phyloP scores from a whole-genome alignment of 2,888 invertebrate genomes.

The Chydorus sphaericus region DNA sequence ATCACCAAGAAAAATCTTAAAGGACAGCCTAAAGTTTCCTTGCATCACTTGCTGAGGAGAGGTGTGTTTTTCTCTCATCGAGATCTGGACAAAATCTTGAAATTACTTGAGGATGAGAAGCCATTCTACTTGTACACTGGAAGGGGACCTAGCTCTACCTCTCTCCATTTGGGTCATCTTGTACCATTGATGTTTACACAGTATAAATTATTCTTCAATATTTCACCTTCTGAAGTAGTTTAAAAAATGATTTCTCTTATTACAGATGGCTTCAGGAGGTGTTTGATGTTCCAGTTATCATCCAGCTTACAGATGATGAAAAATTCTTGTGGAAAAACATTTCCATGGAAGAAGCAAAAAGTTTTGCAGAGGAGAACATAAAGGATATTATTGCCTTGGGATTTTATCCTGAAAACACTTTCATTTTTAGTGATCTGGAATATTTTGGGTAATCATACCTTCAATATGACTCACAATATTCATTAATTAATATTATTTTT shows the following conservation, averaged over 20 bases:
- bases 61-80: slow-evolving; percentile 97
- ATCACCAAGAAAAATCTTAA: no score
- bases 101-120: slow-evolving; percentile 70
- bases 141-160: slow-evolving; percentile 84
- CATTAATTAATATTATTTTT: not conserved
- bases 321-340: slow-evolving; percentile 95
- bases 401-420: slow-evolving; percentile 84
- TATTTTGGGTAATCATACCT: slow-evolving; percentile 64
- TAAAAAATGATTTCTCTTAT: not conserved
- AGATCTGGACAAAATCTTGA: slow-evolving; percentile 74
- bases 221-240: not conserved
- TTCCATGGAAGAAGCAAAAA: slow-evolving; percentile 68
- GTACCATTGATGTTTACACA: slow-evolving; percentile 94
- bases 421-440: slow-evolving; percentile 87
- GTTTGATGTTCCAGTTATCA: slow-evolving; percentile 86
- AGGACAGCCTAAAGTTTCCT: no score
- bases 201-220: slow-evolving; percentile 31
- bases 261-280: slow-evolving; percentile 86
- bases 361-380: slow-evolving; percentile 74
- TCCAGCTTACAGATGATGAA: slow-evolving; percentile 97
- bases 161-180: slow-evolving; percentile 93
- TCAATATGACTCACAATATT: slow-evolving; percentile 12
- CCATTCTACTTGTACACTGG: slow-evolving; percentile 96
- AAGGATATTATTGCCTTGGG: slow-evolving; percentile 97
- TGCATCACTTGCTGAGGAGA: slow-evolving; percentile 76